A percentile compares a stretch with the other conserved stretches of the same genome.
Conservation (phyloP, 2,888 invertebrate genomes). For the Dusona sp. region DNA sequence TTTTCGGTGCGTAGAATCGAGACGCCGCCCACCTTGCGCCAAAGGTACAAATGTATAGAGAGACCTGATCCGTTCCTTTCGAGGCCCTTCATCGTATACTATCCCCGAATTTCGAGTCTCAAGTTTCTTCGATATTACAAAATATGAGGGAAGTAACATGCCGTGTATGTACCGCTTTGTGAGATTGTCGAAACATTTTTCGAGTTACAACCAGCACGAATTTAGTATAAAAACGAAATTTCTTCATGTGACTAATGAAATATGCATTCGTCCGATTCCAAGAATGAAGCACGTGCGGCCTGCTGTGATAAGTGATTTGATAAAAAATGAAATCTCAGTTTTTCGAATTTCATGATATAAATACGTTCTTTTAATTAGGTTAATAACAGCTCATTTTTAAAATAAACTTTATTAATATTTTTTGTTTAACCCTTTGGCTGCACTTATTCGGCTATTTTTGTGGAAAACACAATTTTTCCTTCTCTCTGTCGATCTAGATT, state of each 20-base stretch:
- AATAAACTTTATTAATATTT: neutral
- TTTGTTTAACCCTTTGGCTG: no score
- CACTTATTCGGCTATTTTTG: no score
- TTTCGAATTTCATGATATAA: neutral
- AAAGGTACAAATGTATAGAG: constrained; percentile 5
- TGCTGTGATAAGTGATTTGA: neutral
- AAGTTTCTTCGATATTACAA: constrained; percentile 27
- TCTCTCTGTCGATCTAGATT: no score
- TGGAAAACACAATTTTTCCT: no score
- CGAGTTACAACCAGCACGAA: neutral
- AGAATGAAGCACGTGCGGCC: neutral
- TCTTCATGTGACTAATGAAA: neutral
- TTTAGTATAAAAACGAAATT: neutral
- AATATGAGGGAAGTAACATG: constrained; percentile 4
- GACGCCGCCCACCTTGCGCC: constrained; percentile 55
- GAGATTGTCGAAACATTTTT: neutral
- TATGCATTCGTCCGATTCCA: neutral
- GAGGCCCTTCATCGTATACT: constrained; percentile 26
- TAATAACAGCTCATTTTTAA: neutral
- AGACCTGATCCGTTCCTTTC: constrained; percentile 15
- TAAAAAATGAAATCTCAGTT: neutral
- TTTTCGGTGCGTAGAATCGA: constrained; percentile 3
- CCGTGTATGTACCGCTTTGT: neutral
- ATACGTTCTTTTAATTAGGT: neutral
- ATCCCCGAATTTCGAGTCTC: constrained; percentile 27